A percentile compares a stretch with the other conserved stretches of the same genome.
These are phyloP conservation scores for Mythimna loreyi DNA, from an alignment of 2,888 invertebrate genomes.

Conservation along the genomic window DNA sequence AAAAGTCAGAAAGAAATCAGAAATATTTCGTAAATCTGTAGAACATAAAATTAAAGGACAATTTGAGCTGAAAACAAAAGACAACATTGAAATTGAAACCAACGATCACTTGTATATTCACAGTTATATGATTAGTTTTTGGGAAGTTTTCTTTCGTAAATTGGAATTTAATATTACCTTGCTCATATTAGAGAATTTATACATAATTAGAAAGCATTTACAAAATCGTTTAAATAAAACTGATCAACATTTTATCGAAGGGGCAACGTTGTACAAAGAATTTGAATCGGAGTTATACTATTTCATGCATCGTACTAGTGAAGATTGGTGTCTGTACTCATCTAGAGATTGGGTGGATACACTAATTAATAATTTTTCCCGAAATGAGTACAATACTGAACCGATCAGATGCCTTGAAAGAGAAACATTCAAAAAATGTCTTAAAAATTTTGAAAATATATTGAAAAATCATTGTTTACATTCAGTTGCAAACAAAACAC, in stretches of 20 bases:
- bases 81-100: not conserved
- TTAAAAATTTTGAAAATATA: slow-evolving; percentile 17
- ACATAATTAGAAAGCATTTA: slow-evolving; percentile 39
- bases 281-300: slow-evolving; percentile 49
- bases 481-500: not conserved
- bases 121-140: not conserved
- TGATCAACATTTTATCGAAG: not conserved
- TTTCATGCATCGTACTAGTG: slow-evolving; percentile 36
- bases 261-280: slow-evolving; percentile 8
- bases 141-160: slow-evolving; percentile 43
- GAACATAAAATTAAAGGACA: not conserved
- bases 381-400: slow-evolving; percentile 18
- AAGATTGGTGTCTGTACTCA: slow-evolving; percentile 48
- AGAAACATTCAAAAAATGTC: slow-evolving; percentile 23
- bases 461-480: slow-evolving; percentile 1
- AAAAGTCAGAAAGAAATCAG: slow-evolving; percentile 1
- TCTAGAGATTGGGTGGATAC: too few relatives aligned
- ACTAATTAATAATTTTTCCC: slow-evolving; percentile 4
- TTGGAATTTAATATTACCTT: slow-evolving; percentile 44
- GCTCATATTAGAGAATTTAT: slow-evolving; percentile 42
- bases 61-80: not conserved
- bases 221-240: slow-evolving; percentile 18
- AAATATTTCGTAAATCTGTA: not conserved
- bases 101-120: not conserved
- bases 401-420: slow-evolving; percentile 43